Evolutionary conservation across 2,888 invertebrate species (phyloP).

Genomic region (Ornithoptera alexandrae): DNA sequence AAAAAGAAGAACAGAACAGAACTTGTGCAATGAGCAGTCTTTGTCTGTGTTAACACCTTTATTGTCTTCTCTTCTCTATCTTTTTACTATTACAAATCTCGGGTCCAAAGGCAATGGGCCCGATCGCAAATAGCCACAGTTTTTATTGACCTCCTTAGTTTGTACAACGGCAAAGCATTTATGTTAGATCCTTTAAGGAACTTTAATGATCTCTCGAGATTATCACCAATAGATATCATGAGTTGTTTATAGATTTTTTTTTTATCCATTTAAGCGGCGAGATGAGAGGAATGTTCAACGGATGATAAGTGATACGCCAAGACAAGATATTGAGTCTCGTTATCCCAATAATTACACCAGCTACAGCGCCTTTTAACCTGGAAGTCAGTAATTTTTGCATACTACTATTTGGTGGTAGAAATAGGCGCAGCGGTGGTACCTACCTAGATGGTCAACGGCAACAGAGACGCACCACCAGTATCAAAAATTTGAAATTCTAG

Average conservation of each 20-base stretch:
- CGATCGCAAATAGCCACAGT: constrained; percentile 8
- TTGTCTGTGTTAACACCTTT: constrained; percentile 6
- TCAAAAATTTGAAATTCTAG: no score
- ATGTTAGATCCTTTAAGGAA: constrained; percentile 24
- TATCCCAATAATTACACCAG: no score
- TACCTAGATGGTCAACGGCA: no score
- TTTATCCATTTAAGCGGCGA: no score
- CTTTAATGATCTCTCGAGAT: not conserved
- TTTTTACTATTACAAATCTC: constrained; percentile 16
- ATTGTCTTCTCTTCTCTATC: not conserved
- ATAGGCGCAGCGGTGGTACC: no score
- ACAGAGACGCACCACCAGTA: no score
- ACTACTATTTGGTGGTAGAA: no score
- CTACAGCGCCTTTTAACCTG: no score
- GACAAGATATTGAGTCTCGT: no score
- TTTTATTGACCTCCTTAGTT: constrained; percentile 4
- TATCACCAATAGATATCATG: not conserved
- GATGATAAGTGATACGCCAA: not conserved
- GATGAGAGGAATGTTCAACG: not conserved
- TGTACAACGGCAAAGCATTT: constrained; percentile 13
- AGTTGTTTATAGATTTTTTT: not conserved
- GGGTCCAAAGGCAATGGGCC: constrained; percentile 2
- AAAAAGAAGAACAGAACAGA: not conserved
- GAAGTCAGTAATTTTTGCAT: no score
- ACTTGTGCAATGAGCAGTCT: constrained; percentile 5